Evolutionary conservation across 2,888 invertebrate genomes (phyloP), one percentile per base, ranked within the genome.

Genomic region (Portevinia maculata): DNA sequence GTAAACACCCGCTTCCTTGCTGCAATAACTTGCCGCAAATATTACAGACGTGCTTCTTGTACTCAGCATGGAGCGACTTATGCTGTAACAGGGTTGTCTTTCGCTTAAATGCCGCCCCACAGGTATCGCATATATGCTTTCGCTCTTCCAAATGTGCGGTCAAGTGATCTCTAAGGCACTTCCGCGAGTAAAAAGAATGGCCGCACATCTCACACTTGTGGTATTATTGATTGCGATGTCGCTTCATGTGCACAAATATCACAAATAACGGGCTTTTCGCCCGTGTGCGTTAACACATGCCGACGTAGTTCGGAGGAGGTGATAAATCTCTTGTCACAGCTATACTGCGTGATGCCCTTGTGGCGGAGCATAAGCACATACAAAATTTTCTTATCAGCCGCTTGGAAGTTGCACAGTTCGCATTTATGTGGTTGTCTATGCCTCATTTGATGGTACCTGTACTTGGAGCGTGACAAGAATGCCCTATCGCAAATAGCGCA

Each of bases 341-440:
- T 50, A 21, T 64, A 75, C 1, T 70, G 37, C 39, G 53, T 65
- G 15, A 81, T 81, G 3, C 81, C 70, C 21, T 81, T 65, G 8
- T 81, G 81, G 0, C 81, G 81, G 1, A 75, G 81, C 81, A 81
- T 81, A n/a, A 75, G 81, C 7, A 81, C 75, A 19, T 81, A 64
- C 5, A 81, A 81, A n/a, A 75, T 81, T 13, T 81, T 70, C 15
- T 48, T 75, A 34, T 81, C 81, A 19, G 39, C 75, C 0, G 81
- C 81, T 19, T 65, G 64, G 4, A 81, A 81, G 3, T 57, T 75
- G 7, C 81, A 81, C 8, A 71, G 59, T 8, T 75, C 75, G 19
- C 81, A 81, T 53, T 79, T 79, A 1, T 62, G 60, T 0, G 79
- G 79, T 15, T 79, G 73, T n/a, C 73, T 79, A 19, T 79, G 79